phyloP scores from a whole-genome alignment of 2,888 invertebrate genomes.

The Scrobipalpa atriplicella region DNA sequence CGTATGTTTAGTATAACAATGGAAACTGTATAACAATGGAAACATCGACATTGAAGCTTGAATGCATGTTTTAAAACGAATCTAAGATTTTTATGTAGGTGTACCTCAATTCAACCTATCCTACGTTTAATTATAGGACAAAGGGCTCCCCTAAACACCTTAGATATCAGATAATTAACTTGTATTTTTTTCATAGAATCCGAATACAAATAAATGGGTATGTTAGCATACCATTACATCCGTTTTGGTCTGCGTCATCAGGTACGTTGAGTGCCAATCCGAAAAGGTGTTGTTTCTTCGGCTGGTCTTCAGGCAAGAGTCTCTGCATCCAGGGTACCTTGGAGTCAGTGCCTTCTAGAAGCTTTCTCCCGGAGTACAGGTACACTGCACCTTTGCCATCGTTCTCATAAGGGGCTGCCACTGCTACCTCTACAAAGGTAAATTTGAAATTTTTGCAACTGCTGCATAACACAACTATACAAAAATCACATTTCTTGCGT shows the following conservation, averaged over 20 bases:
- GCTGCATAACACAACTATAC: constrained; percentile 44
- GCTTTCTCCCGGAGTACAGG: constrained; percentile 53
- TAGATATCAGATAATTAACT: no score
- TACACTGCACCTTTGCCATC: constrained; percentile 57
- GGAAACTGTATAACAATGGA: no score
- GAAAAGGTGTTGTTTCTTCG: constrained; percentile 35
- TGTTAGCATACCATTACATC: constrained; percentile 53
- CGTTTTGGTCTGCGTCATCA: constrained; percentile 49
- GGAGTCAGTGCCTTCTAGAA: constrained; percentile 34
- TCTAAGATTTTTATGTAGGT: no score
- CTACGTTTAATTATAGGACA: no score
- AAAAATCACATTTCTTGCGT: no score
- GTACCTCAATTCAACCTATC: no score
- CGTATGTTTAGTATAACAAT: no score
- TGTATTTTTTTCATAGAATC: no score
- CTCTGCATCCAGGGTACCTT: constrained; percentile 42
- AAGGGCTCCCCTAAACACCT: background rate
- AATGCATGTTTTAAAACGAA: no score
- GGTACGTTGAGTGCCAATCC: constrained; percentile 54
- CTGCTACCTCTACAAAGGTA: constrained; percentile 60
- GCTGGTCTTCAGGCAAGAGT: constrained; percentile 34
- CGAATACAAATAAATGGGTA: no score
- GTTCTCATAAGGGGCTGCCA: constrained; percentile 62
- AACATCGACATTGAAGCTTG: no score
- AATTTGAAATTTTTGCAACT: no score